Base-by-base conservation (phyloP, 2,113 vertebrate genomes). In the Pleuronectes platessa region DNA sequence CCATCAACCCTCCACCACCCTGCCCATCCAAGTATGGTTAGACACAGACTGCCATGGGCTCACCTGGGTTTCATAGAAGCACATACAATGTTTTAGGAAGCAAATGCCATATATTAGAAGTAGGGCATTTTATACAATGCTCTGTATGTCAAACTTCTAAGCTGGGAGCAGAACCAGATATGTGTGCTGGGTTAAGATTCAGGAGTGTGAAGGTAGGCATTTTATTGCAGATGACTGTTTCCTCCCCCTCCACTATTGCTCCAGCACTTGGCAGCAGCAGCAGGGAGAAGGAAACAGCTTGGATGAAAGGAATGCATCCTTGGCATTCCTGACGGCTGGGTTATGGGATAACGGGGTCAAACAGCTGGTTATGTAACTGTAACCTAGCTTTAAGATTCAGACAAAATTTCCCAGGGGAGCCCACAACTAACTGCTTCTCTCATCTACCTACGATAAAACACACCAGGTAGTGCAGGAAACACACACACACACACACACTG, bases 401-500 rank as follows among this genome's bases (percentile, higher is more conserved):
- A 79, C 37, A 51, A 56, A 58, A 76, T 31, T n/a, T n/a, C 71
- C 71, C 83, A 71, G 75, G 51, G 61, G 69, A 84, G 81, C 72
- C 78, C 81, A 84, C 26, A 70, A 51, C 72, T 58, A 62, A 61
- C 49, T 79, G 78, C 31, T 54, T 61, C 24, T 61, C 64, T 69
- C 51, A 81, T 79, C 71, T 71, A 76, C 72, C 79, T 55, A 75
- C 55, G 61, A 40, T 71, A 37, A 72, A 68, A 76, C 77, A 83
- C 62, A 71, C 66, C 67, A 79, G 24, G 65, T 60, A 77, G 62
- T 59, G 72, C 66, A 79, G 60, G 51, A 68, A 75, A 78, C 62
- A 42, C 68, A 70, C 78, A 78, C 68, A 68, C 77, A 88, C 65
- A 72, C 76, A 75, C 55, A 61, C 66, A 53, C 89, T 87, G 68